Base-by-base conservation (phyloP, 2,797 vertebrate genomes). In the Anomalospiza imberbis region DNA sequence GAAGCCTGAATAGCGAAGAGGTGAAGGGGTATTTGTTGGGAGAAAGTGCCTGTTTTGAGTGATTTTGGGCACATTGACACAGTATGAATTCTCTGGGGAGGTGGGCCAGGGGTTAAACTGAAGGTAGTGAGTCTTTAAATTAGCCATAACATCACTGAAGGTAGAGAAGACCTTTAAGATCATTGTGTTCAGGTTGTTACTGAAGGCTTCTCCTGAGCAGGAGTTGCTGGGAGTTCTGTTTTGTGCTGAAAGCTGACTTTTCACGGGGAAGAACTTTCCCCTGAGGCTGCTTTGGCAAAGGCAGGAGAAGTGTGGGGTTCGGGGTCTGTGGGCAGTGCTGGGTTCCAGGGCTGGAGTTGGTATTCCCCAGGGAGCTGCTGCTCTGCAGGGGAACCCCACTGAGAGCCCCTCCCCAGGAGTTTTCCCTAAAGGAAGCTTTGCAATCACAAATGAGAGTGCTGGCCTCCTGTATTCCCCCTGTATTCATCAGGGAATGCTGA, bases 81-180 rank as follows among this genome's bases (percentile, higher is more conserved):
- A 10, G 5, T 17, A 2, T 10, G 21, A 26, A 7, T 38, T 7
- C 0, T 5, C 1, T 3, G n/a, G 19, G 40, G 31, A 45, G 16
- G 8, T 34, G 26, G 22, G 21, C 7, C 34, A 45, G 48, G 28
- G 45, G 34, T 24, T 61, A 8, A 61, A 44, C 9, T 44, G 24
- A 65, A 80, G 48, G 25, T 9, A 13, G 16, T 3, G 13, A 45
- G 6, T n/a, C 31, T 38, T 25, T 34, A 38, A 50, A 34, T 42
- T 2, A 32, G 9, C 5, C 26, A 22, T 4, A 6, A 22, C 34
- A 40, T 16, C 11, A 24, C 3, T 32, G 4, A 25, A 11, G 19
- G 3, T 78, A 80, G 66, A 54, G 22, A 66, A 60, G 25, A 25
- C n/a, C 45, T 72, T 40, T 10, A 6, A 42, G 26, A 11, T 47